Evolutionary conservation across 2,888 invertebrate genomes (phyloP).

Genomic region (Taphrorychus bicolor): DNA sequence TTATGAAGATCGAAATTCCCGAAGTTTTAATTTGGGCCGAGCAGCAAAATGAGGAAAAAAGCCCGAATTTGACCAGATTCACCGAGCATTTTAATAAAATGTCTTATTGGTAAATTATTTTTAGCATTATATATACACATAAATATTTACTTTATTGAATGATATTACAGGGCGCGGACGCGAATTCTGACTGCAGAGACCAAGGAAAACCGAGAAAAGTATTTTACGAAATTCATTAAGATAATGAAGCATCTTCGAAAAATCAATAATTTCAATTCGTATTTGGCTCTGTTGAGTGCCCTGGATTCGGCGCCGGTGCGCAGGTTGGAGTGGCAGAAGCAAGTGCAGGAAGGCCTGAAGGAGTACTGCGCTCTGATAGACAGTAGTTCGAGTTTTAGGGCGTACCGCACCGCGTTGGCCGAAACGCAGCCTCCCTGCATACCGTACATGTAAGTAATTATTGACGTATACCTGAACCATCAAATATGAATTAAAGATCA

Average conservation of each 20-base stretch:
- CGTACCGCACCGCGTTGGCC: slow-evolving; percentile 93
- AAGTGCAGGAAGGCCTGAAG: slow-evolving; percentile 88
- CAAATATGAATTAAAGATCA: too few species aligned
- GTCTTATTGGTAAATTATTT: slow-evolving; percentile 85
- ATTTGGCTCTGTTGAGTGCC: slow-evolving; percentile 94
- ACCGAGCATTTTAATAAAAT: slow-evolving; percentile 99
- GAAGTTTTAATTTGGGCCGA: slow-evolving; percentile 97
- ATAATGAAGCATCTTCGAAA: slow-evolving; percentile 98
- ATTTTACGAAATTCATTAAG: slow-evolving; percentile 94
- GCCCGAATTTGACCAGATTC: slow-evolving; percentile 95
- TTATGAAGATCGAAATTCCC: slow-evolving; percentile 95
- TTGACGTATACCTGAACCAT: background rate
- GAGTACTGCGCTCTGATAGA: slow-evolving; percentile 97
- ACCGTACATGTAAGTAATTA: slow-evolving; percentile 90
- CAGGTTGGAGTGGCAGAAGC: slow-evolving; percentile 92
- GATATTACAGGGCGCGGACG: slow-evolving; percentile 76
- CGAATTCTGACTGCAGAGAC: slow-evolving; percentile 92
- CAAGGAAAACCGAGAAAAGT: slow-evolving; percentile 89
- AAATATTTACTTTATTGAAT: background rate
- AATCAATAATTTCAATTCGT: slow-evolving; percentile 98
- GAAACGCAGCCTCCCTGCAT: slow-evolving; percentile 98
- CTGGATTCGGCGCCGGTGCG: slow-evolving; percentile 94
- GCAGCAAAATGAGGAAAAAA: slow-evolving; percentile 96
- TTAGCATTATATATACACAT: background rate
- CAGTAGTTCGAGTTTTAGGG: slow-evolving; percentile 96